Evolutionary conservation across 2,888 invertebrate species (phyloP).

Genomic region (Andrena fulva): DNA sequence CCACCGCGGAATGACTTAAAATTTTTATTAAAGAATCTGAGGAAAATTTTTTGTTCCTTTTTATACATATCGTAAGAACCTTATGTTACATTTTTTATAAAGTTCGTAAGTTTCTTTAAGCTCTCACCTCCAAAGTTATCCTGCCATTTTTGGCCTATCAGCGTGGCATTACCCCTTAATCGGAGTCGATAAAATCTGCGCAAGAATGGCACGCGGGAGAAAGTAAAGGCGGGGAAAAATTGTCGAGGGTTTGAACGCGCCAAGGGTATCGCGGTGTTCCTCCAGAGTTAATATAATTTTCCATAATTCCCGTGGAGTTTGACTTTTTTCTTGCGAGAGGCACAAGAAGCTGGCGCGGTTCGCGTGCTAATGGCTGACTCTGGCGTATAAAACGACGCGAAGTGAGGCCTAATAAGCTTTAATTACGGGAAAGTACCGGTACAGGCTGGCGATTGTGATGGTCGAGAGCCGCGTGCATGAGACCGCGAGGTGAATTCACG

Average conservation of each 20-base stretch:
- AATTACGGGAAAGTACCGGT: conserved; percentile 52
- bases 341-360: not conserved
- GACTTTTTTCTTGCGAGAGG: not conserved
- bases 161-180: too few relatives aligned
- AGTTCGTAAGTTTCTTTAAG: too few relatives aligned
- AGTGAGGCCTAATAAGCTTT: conserved; percentile 39
- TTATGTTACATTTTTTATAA: too few relatives aligned
- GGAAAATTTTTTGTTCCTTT: too few relatives aligned
- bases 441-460: conserved; percentile 32
- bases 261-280: not conserved
- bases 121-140: too few relatives aligned
- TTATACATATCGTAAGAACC: too few relatives aligned
- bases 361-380: conserved; percentile 1
- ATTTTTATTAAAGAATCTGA: too few relatives aligned
- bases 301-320: not conserved
- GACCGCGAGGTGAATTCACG: conserved; percentile 38
- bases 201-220: too few relatives aligned
- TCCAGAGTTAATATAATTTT: not conserved
- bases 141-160: too few relatives aligned
- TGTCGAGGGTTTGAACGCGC: not conserved
- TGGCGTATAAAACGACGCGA: not conserved
- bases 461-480: conserved; percentile 23
- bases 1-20: not conserved
- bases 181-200: too few relatives aligned
- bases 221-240: not conserved